phyloP scores from a whole-genome alignment of 2,888 invertebrate species.

The Tetranychus truncatus region DNA sequence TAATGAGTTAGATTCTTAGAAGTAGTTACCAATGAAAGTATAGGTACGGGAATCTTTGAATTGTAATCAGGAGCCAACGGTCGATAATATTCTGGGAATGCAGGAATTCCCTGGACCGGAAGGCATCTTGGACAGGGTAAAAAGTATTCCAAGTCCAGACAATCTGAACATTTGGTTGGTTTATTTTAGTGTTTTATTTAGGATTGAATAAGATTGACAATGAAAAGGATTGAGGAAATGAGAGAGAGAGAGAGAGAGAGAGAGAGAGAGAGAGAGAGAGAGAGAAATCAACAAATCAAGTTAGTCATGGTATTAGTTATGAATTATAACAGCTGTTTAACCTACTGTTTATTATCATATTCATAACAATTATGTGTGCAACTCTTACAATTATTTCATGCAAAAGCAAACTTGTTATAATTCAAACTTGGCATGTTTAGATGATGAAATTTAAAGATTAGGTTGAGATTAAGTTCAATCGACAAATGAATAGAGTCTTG shows the following conservation, averaged over 20 bases:
- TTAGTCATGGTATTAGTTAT: too few species aligned
- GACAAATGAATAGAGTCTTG: too few species aligned
- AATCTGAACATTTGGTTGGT: background rate
- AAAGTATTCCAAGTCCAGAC: background rate
- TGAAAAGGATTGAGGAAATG: constrained; percentile 6
- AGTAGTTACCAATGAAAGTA: constrained; percentile 17
- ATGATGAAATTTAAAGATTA: background rate
- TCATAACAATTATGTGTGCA: too few species aligned
- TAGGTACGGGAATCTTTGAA: constrained; percentile 21
- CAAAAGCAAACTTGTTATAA: too few species aligned
- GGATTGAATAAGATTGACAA: constrained; percentile 7
- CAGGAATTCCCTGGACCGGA: constrained; percentile 16
- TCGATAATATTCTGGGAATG: constrained; percentile 11
- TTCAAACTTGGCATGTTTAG: too few species aligned
- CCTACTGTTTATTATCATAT: too few species aligned
- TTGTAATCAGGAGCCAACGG: constrained; percentile 18
- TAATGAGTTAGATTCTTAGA: background rate
- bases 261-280: background rate
- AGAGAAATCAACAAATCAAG: background rate
- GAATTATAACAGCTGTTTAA: too few species aligned
- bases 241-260: background rate
- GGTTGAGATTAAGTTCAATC: too few species aligned
- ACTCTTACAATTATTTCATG: too few species aligned
- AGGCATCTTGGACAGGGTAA: constrained; percentile 16
- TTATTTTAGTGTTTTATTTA: constrained; percentile 2